Evolutionary conservation across 2,888 invertebrate genomes (phyloP).

Genomic region (Rhodophaea formosa): DNA sequence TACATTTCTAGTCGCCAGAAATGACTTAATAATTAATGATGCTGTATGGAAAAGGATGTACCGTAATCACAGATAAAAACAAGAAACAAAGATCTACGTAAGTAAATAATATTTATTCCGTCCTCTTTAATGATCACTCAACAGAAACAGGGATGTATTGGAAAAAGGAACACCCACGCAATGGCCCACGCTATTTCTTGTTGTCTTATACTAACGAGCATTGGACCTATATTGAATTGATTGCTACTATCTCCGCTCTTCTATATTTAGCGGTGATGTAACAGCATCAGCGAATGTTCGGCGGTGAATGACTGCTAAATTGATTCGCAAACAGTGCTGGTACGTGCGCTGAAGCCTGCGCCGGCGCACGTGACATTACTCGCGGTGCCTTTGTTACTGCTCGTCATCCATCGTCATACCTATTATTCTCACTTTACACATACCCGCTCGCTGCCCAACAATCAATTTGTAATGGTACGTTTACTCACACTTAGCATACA

Average conservation of each 20-base stretch:
- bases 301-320: conserved; percentile 52
- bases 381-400: not conserved
- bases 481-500: not conserved
- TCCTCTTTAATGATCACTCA: no score
- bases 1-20: no score
- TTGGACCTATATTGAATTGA: not conserved
- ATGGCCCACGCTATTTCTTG: no score
- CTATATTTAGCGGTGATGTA: conserved; percentile 62
- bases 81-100: no score
- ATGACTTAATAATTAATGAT: no score
- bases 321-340: conserved; percentile 38
- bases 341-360: conserved; percentile 15
- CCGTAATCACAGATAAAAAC: no score
- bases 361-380: conserved; percentile 8
- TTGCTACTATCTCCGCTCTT: conserved; percentile 19
- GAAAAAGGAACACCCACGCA: no score
- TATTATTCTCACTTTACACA: conserved; percentile 9
- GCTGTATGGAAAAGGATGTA: no score
- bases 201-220: not conserved
- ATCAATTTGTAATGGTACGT: conserved; percentile 8
- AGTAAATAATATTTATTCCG: no score
- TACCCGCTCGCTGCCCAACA: not conserved
- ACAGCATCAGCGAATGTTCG: conserved; percentile 38
- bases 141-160: no score
- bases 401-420: conserved; percentile 5